phyloP scores from a whole-genome alignment of 1,140 invertebrate genomes.

The Formica selysi region DNA sequence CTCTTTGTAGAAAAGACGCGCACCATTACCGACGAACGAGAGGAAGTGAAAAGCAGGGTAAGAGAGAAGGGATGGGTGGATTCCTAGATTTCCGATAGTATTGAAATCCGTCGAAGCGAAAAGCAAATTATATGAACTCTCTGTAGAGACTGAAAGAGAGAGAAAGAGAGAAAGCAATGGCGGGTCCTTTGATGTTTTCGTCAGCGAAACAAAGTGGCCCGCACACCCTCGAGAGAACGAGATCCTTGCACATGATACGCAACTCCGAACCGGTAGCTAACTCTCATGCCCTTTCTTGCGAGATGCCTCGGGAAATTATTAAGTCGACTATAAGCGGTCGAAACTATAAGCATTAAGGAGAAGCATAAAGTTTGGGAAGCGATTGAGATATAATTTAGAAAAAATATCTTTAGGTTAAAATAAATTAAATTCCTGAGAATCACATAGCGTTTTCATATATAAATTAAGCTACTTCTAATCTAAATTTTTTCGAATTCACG shows the following conservation, averaged over 20 bases:
- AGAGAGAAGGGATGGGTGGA: constrained; percentile 54
- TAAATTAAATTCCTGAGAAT: neutral
- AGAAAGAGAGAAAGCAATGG: constrained; percentile 63
- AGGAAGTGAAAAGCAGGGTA: constrained; percentile 17
- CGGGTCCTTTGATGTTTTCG: constrained; percentile 83
- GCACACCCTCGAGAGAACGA: constrained; percentile 34
- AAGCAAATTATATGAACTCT: constrained; percentile 85
- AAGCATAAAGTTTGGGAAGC: neutral
- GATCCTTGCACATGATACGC: constrained; percentile 64
- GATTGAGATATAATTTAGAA: neutral
- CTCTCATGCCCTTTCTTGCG: constrained; percentile 24
- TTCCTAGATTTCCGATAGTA: constrained; percentile 84
- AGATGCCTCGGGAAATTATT: constrained; percentile 31
- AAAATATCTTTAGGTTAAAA: constrained; percentile 19
- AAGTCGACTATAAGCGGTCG: constrained; percentile 33
- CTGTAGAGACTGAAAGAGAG: constrained; percentile 36
- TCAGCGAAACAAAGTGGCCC: constrained; percentile 54
- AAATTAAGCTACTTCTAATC: neutral
- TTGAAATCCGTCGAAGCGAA: constrained; percentile 85
- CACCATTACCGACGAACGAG: constrained; percentile 79
- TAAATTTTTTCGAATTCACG: neutral
- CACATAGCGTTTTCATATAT: neutral
- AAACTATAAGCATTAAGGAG: neutral
- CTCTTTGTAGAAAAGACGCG: constrained; percentile 80
- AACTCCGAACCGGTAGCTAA: constrained; percentile 8